Evolutionary conservation across 2,113 vertebrate species (phyloP), one percentile per base, ranked within the genome.

Genomic region (Panurus biarmicus): DNA sequence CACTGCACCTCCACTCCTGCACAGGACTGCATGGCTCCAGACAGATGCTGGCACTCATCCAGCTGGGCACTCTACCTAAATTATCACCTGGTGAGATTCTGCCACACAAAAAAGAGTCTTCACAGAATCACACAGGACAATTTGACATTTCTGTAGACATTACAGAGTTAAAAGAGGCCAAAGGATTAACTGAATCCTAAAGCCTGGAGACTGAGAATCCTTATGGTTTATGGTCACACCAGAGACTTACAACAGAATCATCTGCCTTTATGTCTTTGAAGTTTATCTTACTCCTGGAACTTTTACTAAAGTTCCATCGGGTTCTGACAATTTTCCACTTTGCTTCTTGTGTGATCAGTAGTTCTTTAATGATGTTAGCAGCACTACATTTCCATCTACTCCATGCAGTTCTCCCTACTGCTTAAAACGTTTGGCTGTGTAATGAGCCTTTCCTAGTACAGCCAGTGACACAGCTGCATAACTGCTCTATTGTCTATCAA

Each of bases 211-310:
- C 36, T 48, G 48, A 87, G 93, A 90, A 72, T 81, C 36, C 62
- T 81, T 57, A 75, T 16, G 16, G 51, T 79, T 85, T 92, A 78
- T 42, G 33, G 87, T 92, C 60, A 79, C 62, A 82, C 22, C 62
- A 92, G 67, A 87, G 25, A 86, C 64, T 71, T 57, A 26, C 6
- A 88, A 54, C 6, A 92, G 51, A 89, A 80, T 89, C 54, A 83
- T 64, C 42, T 78, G 53, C 64, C 65, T 80, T 83, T 40, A 54
- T 45, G 62, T 70, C 88, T 82, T 69, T 93, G 85, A 92, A 90
- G 83, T 80, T 86, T 61, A 93, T 81, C 72, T 95, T 93, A 56
- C 47, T 78, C 40, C 77, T 61, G 54, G 50, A 94, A 94, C 61
- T 75, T 93, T 74, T 65, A 85, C 50, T 60, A 3, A 72, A 90